phyloP scores from a whole-genome alignment of 35 echinoderm and acorn worm species.

The Eucidaris tribuloides region DNA sequence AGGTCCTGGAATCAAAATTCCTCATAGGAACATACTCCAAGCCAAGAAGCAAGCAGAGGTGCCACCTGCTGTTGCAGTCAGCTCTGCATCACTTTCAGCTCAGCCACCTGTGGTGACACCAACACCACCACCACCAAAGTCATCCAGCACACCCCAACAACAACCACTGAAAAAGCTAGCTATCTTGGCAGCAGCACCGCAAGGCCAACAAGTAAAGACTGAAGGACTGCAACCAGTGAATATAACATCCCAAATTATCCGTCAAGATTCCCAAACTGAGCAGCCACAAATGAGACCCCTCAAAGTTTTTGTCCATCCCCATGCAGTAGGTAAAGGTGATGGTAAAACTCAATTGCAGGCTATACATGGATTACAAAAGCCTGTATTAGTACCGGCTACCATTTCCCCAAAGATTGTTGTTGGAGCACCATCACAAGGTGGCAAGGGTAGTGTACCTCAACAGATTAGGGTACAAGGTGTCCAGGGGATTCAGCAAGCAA shows the following conservation, averaged over 20 bases:
- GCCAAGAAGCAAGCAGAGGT: neutral
- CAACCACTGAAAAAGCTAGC: slow-evolving; percentile 10
- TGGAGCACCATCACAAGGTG: neutral
- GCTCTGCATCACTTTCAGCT: neutral
- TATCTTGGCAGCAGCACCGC: neutral
- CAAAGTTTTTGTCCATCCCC: slow-evolving; percentile 21
- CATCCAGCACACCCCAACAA: neutral
- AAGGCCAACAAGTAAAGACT: neutral
- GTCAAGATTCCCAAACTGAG: slow-evolving; percentile 4
- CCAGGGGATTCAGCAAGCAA: neutral
- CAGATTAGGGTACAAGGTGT: neutral
- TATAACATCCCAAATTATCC: neutral
- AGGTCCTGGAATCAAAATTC: neutral
- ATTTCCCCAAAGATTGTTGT: slow-evolving; percentile 24
- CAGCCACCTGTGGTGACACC: slow-evolving; percentile 14
- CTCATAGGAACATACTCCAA: neutral
- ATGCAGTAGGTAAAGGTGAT: neutral
- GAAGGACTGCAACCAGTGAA: neutral
- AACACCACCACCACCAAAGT: neutral
- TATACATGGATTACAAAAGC: neutral
- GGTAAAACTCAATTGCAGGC: neutral
- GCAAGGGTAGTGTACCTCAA: neutral
- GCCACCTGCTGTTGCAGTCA: neutral
- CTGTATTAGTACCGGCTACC: slow-evolving; percentile 7
- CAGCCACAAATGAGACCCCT: neutral